Evolutionary conservation across 2,888 invertebrate species (phyloP), one percentile per base, ranked within the genome.

Genomic region (Drosophila atripex): DNA sequence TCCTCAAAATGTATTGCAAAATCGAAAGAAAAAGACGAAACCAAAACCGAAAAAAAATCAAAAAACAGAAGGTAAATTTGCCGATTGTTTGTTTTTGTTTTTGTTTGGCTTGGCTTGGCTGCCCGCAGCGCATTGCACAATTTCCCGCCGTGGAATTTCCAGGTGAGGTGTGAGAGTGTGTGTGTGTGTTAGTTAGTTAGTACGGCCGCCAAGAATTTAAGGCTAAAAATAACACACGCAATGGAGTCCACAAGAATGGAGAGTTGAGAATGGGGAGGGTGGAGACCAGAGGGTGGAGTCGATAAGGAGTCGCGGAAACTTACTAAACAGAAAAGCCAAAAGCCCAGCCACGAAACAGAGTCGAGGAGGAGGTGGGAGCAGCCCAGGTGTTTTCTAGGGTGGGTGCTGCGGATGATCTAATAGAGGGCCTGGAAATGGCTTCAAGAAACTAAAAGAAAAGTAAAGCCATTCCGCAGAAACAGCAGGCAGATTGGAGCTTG

Each of bases 201-300:
- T 41, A 21, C 11, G 66, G 49, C 52, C 63, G 53, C 41, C 54
- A 66, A 70, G 69, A 74, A 80, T 77, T 74, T 74, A 74, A 74
- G 77, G 66, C 80, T 75, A 71, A 80, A 77, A 71, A 71, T 77
- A 77, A 77, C 66, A 64, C 79, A 83, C 66, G 73, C 79, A 82
- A 73, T 76, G 46, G 50, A 47, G n/a, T n/a, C n/a, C n/a, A n/a
- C n/a, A n/a, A 2, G 28, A 23, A 8, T 8, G 25, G 25, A 8
- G 25, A 25, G 25, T 25, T 6, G 25, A 1, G 28, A 23, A 2
- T 4, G 21, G 21, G 4, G 25, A 9, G 28, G 4, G 7, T 23
- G 21, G 21, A 23, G 25, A 9, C 55, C 49, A 30, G 1, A 12
- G 52, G 66, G 51, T 61, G 72, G 57, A 70, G 64, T 45, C 45